Conservation (phyloP, 2,113 vertebrate species). For the Nibea coibor region DNA sequence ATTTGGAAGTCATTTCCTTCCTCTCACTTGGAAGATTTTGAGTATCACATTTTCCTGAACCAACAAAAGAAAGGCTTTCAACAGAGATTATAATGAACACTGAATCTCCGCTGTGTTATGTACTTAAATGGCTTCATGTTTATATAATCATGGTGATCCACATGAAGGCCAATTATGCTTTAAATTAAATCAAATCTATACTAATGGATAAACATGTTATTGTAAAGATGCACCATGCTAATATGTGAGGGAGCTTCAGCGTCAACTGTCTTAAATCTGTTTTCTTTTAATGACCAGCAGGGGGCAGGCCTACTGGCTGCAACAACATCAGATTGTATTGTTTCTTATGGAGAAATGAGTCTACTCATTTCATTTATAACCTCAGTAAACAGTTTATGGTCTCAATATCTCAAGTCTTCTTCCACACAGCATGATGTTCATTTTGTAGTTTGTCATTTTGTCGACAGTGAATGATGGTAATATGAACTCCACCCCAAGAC, state of each 20-base stretch:
- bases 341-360: too few species aligned
- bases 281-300: too few species aligned
- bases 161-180: neutral
- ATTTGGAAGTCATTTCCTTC: constrained; percentile 27
- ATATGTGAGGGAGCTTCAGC: too few species aligned
- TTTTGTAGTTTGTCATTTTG: too few species aligned
- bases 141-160: neutral
- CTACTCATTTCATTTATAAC: too few species aligned
- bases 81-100: constrained; percentile 10
- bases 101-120: neutral
- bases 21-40: constrained; percentile 27
- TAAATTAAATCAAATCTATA: neutral
- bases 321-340: too few species aligned
- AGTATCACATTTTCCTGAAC: constrained; percentile 32
- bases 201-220: neutral
- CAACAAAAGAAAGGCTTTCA: constrained; percentile 36
- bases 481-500: neutral
- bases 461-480: neutral
- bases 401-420: too few species aligned
- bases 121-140: neutral
- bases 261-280: too few species aligned
- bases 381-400: too few species aligned
- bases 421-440: too few species aligned
- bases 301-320: too few species aligned
- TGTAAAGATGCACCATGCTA: neutral